These are phyloP conservation scores for Aulostomus chinensis DNA, from an alignment of 2,797 vertebrate genomes.

Conservation along the genomic window DNA sequence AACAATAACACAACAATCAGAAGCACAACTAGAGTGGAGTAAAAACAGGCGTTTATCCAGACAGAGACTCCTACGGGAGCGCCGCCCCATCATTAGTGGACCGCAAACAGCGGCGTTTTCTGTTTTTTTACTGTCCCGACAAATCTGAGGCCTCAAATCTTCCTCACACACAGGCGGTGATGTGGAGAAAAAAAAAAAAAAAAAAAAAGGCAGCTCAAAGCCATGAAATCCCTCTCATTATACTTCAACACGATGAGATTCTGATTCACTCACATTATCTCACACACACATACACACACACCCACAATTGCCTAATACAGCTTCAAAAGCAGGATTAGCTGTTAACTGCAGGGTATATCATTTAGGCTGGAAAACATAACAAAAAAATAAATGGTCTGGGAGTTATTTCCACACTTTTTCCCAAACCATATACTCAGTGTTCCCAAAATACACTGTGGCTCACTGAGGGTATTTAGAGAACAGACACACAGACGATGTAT, in stretches of 20 bases:
- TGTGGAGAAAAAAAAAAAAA: too few relatives aligned
- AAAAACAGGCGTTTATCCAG: conserved; percentile 18
- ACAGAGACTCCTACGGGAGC: background rate
- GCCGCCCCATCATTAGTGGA: conserved; percentile 42
- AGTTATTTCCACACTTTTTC: conserved; percentile 28
- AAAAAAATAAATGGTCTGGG: conserved; percentile 14
- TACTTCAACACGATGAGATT: conserved; percentile 7
- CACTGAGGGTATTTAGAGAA: conserved; percentile 38
- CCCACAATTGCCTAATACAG: conserved; percentile 19
- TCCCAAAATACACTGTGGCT: conserved; percentile 51
- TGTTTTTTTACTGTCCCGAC: conserved; percentile 11
- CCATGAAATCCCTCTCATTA: conserved; percentile 39
- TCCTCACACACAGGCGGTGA: conserved; percentile 1
- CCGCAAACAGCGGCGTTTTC: conserved; percentile 24
- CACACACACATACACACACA: conserved; percentile 4
- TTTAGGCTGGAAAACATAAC: conserved; percentile 35
- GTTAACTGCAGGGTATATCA: conserved; percentile 19
- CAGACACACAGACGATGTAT: conserved; percentile 13
- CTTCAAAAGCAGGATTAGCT: conserved; percentile 23
- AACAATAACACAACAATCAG: conserved; percentile 9
- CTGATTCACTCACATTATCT: conserved; percentile 27
- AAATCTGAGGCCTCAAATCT: conserved; percentile 32
- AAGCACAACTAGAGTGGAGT: conserved; percentile 2
- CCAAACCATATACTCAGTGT: conserved; percentile 16
- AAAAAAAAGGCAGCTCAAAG: conserved; percentile 27